phyloP scores from a whole-genome alignment of 2,888 invertebrate species.

The Eudemis profundana region DNA sequence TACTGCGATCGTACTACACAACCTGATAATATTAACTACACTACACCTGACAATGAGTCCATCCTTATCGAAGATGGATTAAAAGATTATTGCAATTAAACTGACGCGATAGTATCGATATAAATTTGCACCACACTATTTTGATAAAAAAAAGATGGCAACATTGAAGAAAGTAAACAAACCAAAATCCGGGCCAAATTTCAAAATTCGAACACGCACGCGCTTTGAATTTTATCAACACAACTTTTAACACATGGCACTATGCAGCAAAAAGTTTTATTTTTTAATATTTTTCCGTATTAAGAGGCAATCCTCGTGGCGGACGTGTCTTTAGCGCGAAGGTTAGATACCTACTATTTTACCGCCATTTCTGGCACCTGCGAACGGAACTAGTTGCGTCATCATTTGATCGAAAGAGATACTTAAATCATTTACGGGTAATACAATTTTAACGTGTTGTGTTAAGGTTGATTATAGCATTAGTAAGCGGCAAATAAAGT shows the following conservation, averaged over 20 bases:
- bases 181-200: slow-evolving; percentile 40
- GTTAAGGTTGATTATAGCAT: slow-evolving; percentile 25
- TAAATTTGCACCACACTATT: slow-evolving; percentile 21
- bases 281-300: slow-evolving; percentile 26
- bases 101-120: no score
- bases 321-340: slow-evolving; percentile 50
- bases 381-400: slow-evolving; percentile 37
- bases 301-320: slow-evolving; percentile 48
- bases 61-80: slow-evolving; percentile 18
- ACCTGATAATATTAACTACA: not conserved
- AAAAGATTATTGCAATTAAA: not conserved
- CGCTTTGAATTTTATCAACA: slow-evolving; percentile 27
- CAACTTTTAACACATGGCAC: slow-evolving; percentile 16
- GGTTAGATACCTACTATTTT: slow-evolving; percentile 51
- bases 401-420: slow-evolving; percentile 34
- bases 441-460: not conserved
- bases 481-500: not conserved
- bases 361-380: slow-evolving; percentile 51
- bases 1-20: slow-evolving; percentile 13
- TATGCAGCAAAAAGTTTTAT: not conserved
- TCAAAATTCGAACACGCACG: slow-evolving; percentile 16
- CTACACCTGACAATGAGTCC: not conserved
- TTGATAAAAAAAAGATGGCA: slow-evolving; percentile 23
- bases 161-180: slow-evolving; percentile 36
- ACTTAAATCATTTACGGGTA: slow-evolving; percentile 18